Evolutionary conservation across 1,140 invertebrate genomes (phyloP), one percentile per base, ranked within the genome.

Genomic region (Lithobius niger): DNA sequence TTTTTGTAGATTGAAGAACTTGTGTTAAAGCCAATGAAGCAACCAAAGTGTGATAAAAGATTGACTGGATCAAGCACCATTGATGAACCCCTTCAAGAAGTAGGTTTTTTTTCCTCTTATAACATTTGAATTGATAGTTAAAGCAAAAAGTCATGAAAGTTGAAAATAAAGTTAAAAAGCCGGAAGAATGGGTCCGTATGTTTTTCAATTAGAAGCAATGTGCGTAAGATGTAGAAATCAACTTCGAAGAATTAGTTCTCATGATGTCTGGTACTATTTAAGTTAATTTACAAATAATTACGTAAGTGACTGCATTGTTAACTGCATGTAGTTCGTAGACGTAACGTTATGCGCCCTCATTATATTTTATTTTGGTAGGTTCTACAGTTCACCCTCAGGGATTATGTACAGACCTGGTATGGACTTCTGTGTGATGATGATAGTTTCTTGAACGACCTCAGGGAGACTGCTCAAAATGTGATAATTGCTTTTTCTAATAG

Each of bases 321-420:
- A 6, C 45, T 10, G n/a, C 19, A 13, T 21, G 45, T 28, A 28
- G 27, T 54, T 28, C 21, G 22, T 2, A 27, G 18, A 22, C 3
- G 19, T 24, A 10, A 36, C 21, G 27, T 19, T 47, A 16, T 59
- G 3, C 47, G 13, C 50, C 19, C 44, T 31, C 24, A 40, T 27
- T 6, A 52, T 45, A 47, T 10, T 36, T 25, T 54, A 19, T 57
- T 6, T 43, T 56, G 60, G 43, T 59, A 74, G 71, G 83, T 88
- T 58, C 71, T 88, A 59, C 77, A 81, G 57, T 84, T 80, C 65
- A 72, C 84, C 47, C 76, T 88, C 52, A 73, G 84, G 63, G 86
- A 88, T 74, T 87, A 86, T 72, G 79, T 90, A 16, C 77, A 80
- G 60, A 76, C 80, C 10, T 91, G 87, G 87, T 86, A 84, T 67